Evolutionary conservation across 2,797 vertebrate genomes (phyloP).

Genomic region (Gymnoscopelus microlampas): DNA sequence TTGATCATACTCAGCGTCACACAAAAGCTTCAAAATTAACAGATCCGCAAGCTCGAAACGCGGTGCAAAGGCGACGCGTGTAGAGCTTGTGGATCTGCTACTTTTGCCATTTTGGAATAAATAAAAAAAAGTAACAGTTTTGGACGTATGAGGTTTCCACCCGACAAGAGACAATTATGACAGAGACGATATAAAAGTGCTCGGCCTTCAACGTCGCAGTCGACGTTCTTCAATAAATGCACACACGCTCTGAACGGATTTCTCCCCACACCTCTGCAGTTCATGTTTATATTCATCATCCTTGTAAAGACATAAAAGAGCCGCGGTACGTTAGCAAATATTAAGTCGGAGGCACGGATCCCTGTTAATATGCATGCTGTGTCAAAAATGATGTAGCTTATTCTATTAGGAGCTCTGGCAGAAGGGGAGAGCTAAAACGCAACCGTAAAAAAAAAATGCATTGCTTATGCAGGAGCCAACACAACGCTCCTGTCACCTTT

Average conservation of each 20-base stretch:
- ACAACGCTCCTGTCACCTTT: neutral
- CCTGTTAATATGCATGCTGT: slow-evolving; percentile 34
- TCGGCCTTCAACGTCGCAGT: slow-evolving; percentile 69
- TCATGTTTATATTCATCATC: slow-evolving; percentile 73
- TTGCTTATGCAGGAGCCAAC: neutral
- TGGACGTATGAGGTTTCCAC: too few relatives aligned
- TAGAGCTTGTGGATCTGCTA: too few relatives aligned
- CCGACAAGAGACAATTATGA: too few relatives aligned
- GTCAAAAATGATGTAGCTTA: neutral
- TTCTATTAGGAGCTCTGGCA: slow-evolving; percentile 16
- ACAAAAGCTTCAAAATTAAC: too few relatives aligned
- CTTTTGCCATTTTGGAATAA: too few relatives aligned
- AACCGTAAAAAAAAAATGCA: slow-evolving; percentile 22
- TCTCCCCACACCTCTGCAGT: slow-evolving; percentile 67
- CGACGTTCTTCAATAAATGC: slow-evolving; percentile 57
- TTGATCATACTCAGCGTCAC: too few relatives aligned
- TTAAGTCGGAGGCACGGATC: slow-evolving; percentile 38
- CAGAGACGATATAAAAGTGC: slow-evolving; percentile 62
- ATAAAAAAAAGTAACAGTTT: too few relatives aligned
- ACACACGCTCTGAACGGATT: slow-evolving; percentile 52
- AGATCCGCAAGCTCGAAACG: too few relatives aligned
- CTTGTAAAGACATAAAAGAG: slow-evolving; percentile 64
- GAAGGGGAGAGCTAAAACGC: slow-evolving; percentile 13
- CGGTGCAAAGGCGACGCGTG: too few relatives aligned
- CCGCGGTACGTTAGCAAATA: slow-evolving; percentile 54